Evolutionary conservation across 1,140 invertebrate genomes (phyloP).

Genomic region (Drosophila truncata): DNA sequence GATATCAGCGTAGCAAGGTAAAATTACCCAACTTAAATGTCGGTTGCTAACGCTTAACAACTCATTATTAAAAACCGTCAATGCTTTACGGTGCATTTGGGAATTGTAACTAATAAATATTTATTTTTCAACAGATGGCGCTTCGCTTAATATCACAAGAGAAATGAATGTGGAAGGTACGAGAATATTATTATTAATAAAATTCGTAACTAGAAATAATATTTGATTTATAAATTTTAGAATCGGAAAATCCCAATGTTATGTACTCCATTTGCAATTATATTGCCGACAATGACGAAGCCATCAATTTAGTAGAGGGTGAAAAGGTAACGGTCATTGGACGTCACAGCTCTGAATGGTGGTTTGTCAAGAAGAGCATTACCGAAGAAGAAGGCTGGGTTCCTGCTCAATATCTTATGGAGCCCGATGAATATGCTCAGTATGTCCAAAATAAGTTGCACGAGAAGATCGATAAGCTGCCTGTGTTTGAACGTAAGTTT

Average conservation of each 20-base stretch:
- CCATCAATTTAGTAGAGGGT: conserved; percentile 95
- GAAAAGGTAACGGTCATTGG: conserved; percentile 94
- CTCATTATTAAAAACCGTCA: conserved; percentile 43
- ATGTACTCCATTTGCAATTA: conserved; percentile 94
- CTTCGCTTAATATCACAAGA: conserved; percentile 79
- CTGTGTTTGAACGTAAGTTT: conserved; percentile 95
- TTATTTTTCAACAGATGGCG: conserved; percentile 63
- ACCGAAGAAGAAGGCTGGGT: conserved; percentile 97
- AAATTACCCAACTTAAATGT: conserved; percentile 64
- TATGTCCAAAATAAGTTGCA: conserved; percentile 95
- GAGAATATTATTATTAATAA: neutral
- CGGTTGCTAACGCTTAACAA: conserved; percentile 72
- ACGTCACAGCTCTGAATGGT: conserved; percentile 93
- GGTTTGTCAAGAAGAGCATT: conserved; percentile 95
- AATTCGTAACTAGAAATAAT: neutral
- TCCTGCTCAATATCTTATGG: conserved; percentile 94
- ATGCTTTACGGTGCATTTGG: neutral
- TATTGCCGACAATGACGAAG: conserved; percentile 94
- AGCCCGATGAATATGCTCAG: conserved; percentile 91
- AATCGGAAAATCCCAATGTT: conserved; percentile 90
- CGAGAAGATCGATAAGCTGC: conserved; percentile 96
- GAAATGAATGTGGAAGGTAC: conserved; percentile 81
- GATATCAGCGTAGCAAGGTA: conserved; percentile 83
- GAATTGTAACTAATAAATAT: neutral
- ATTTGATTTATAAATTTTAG: conserved; percentile 40